Evolutionary conservation across 2,888 invertebrate genomes (phyloP).

Genomic region (Drosophila neonasuta): DNA sequence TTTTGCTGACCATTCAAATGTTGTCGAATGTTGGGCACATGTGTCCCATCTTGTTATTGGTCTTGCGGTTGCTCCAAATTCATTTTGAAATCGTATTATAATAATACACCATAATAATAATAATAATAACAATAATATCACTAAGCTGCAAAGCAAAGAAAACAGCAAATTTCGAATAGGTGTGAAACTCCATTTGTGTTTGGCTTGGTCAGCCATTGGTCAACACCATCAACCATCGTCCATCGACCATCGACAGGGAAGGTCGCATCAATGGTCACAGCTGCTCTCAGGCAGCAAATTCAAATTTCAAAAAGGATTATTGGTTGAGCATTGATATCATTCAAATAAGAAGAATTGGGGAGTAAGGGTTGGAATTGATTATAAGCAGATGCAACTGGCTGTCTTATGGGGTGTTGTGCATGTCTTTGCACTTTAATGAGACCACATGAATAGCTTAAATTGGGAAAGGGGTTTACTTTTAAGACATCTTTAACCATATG

Average conservation of each 20-base stretch:
- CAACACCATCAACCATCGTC: conserved; percentile 6
- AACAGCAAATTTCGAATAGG: conserved; percentile 50
- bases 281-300: conserved; percentile 53
- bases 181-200: conserved; percentile 50
- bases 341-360: conserved; percentile 4
- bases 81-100: conserved; percentile 59
- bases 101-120: conserved; percentile 59
- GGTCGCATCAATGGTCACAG: conserved; percentile 47
- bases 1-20: conserved; percentile 62
- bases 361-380: conserved; percentile 27
- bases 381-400: conserved; percentile 4
- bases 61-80: conserved; percentile 61
- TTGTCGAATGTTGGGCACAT: conserved; percentile 47
- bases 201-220: conserved; percentile 41
- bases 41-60: conserved; percentile 45
- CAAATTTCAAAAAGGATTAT: conserved; percentile 62
- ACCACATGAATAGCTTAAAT: background rate
- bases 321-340: conserved; percentile 42
- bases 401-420: conserved; percentile 3
- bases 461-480: background rate
- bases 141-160: conserved; percentile 41
- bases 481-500: background rate
- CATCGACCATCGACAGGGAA: conserved; percentile 2
- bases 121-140: conserved; percentile 56
- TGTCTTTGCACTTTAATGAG: conserved; percentile 3